Evolutionary conservation across 1,140 invertebrate genomes (phyloP).

Genomic region (Chrysomallon squamiferum): DNA sequence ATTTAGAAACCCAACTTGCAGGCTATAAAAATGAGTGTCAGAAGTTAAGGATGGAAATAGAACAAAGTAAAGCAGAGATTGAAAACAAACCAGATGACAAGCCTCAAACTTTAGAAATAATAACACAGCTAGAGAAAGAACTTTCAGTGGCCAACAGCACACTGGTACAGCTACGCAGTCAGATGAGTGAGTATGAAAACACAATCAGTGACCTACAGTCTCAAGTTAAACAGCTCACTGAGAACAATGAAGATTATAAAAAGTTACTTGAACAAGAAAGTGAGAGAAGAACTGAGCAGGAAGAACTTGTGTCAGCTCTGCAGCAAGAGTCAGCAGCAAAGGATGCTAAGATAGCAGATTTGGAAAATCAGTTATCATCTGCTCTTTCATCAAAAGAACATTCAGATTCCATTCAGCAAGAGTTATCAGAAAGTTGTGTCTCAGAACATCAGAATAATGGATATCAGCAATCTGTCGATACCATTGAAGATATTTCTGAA

Average conservation of each 20-base stretch:
- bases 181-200: conserved; percentile 15
- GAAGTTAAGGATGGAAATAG: conserved; percentile 19
- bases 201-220: conserved; percentile 28
- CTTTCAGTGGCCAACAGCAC: conserved; percentile 15
- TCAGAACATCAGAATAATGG: too few relatives aligned
- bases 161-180: conserved; percentile 25
- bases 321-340: conserved; percentile 30
- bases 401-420: background rate
- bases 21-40: conserved; percentile 10
- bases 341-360: conserved; percentile 30
- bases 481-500: conserved; percentile 10
- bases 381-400: conserved; percentile 23
- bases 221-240: conserved; percentile 35
- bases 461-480: conserved; percentile 4
- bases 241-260: conserved; percentile 28
- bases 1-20: conserved; percentile 10
- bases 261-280: conserved; percentile 23
- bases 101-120: conserved; percentile 21
- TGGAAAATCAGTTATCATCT: conserved; percentile 25
- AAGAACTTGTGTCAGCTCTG: conserved; percentile 31
- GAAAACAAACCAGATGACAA: conserved; percentile 19
- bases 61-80: conserved; percentile 6
- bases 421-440: too few relatives aligned
- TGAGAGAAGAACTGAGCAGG: conserved; percentile 22
- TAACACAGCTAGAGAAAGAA: conserved; percentile 35